Conservation (phyloP, 1,140 invertebrate genomes). For the Agraylea sexmaculata region DNA sequence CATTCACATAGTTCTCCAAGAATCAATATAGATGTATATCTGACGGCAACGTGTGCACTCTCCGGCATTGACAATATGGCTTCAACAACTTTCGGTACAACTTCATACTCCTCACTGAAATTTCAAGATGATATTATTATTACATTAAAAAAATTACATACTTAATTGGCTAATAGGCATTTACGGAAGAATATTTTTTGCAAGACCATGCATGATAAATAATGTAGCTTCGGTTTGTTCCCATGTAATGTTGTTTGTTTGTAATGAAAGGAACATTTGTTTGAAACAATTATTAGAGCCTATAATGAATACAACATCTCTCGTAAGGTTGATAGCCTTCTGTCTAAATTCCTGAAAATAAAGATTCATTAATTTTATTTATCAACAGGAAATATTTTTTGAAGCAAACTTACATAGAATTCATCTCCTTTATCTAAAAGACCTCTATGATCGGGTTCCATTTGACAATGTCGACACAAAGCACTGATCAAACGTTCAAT, state of each 20-base stretch:
- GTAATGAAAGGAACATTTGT: conserved; percentile 74
- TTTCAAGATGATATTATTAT: conserved; percentile 15
- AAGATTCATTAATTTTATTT: conserved; percentile 22
- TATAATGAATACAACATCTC: conserved; percentile 96
- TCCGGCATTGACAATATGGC: conserved; percentile 77
- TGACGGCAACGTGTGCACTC: conserved; percentile 76
- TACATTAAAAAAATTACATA: background rate
- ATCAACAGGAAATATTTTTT: background rate
- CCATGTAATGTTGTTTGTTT: conserved; percentile 64
- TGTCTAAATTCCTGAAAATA: conserved; percentile 69
- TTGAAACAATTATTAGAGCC: conserved; percentile 84
- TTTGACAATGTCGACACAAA: conserved; percentile 44
- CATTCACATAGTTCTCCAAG: conserved; percentile 91
- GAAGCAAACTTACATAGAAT: conserved; percentile 47
- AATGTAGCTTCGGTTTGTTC: conserved; percentile 88
- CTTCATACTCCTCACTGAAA: conserved; percentile 78
- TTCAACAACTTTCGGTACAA: conserved; percentile 87
- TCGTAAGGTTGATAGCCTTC: conserved; percentile 86
- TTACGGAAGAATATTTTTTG: conserved; percentile 92
- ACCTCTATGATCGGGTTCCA: conserved; percentile 51
- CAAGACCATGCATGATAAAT: conserved; percentile 91
- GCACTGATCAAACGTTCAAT: conserved; percentile 78
- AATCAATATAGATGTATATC: conserved; percentile 78
- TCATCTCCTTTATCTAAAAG: conserved; percentile 83
- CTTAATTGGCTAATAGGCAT: conserved; percentile 30